These are phyloP conservation scores for Alces alces DNA, from an alignment of 2,113 vertebrate genomes.

Conservation along the genomic window DNA sequence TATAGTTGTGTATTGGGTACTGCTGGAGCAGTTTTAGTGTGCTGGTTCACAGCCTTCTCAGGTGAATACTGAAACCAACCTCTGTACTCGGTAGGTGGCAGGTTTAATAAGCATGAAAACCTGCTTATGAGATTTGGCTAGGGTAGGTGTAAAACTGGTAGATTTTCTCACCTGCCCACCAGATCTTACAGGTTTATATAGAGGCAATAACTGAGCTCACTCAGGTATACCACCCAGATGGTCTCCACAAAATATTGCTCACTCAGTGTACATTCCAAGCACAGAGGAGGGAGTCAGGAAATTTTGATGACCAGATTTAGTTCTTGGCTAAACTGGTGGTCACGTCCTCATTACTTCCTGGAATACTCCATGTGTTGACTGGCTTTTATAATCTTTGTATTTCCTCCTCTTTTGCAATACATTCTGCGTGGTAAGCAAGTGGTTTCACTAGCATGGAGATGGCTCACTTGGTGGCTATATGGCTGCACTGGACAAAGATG, in stretches of 20 bases:
- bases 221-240: neutral
- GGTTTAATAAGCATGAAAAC: neutral
- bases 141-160: neutral
- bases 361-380: neutral
- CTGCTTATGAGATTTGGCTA: neutral
- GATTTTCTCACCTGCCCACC: neutral
- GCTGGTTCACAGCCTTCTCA: neutral
- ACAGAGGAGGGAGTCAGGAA: neutral
- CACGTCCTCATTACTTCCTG: neutral
- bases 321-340: neutral
- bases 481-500: neutral
- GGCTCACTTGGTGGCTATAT: neutral
- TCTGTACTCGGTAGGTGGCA: neutral
- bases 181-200: neutral
- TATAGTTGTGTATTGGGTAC: neutral
- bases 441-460: neutral
- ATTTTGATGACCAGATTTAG: neutral
- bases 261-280: neutral
- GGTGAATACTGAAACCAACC: neutral
- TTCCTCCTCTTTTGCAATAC: neutral
- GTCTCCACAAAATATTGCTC: neutral
- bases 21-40: neutral
- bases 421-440: neutral
- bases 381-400: neutral
- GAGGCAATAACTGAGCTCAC: neutral